Percentiles rank a stretch among this genome's conserved stretches.
phyloP scores from a whole-genome alignment of 2,888 invertebrate species.

The Anthrax anthrax region DNA sequence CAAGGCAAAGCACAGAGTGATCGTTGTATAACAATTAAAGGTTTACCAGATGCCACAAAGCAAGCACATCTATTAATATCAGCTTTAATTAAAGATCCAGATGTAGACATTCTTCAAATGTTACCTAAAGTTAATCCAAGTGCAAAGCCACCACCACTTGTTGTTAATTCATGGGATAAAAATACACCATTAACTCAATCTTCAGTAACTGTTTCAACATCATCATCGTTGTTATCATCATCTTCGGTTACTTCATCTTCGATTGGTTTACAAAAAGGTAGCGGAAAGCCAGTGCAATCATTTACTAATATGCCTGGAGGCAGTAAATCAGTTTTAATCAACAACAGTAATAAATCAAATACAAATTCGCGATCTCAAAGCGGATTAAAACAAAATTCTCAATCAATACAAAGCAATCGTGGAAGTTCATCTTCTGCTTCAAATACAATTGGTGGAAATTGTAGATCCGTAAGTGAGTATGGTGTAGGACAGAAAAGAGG shows the following conservation, averaged over 20 bases:
- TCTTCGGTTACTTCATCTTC: constrained; percentile 22
- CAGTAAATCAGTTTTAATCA: background rate
- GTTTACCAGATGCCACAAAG: constrained; percentile 79
- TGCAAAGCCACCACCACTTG: constrained; percentile 21
- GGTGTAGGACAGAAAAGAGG: constrained; percentile 11
- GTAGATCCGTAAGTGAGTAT: constrained; percentile 1
- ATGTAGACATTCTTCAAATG: constrained; percentile 75
- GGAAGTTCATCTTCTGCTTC: constrained; percentile 2
- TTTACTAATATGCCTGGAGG: background rate
- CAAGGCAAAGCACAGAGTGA: constrained; percentile 90
- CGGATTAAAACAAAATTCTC: background rate
- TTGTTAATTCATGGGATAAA: constrained; percentile 32
- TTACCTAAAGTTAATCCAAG: constrained; percentile 45
- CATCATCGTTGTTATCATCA: constrained; percentile 12
- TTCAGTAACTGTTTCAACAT: constrained; percentile 2
- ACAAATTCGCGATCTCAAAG: background rate
- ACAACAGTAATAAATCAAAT: background rate
- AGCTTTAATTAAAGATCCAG: constrained; percentile 87
- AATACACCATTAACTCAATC: constrained; percentile 20
- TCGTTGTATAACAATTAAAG: constrained; percentile 89
- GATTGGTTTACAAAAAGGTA: constrained; percentile 9
- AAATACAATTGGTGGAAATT: background rate
- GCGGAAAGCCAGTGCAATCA: background rate
- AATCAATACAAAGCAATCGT: constrained; percentile 3
- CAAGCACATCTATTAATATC: constrained; percentile 85